Conservation (phyloP, 92 coral and sea anemone species). For the Umimayanthus kanabou region DNA sequence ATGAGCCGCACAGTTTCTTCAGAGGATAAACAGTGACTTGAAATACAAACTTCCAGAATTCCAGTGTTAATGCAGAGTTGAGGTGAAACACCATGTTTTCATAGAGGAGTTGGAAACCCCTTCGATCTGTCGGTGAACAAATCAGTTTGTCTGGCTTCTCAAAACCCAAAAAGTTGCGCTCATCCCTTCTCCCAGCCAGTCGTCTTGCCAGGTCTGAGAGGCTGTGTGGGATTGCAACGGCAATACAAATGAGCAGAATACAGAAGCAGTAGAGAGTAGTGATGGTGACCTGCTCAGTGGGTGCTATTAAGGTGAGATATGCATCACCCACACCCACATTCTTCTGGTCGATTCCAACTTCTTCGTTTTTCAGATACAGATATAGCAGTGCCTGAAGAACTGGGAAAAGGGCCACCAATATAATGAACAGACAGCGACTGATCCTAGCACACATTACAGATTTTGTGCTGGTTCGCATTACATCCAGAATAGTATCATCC, state of each 20-base stretch:
- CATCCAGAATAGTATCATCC: constrained; percentile 72
- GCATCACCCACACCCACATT: constrained; percentile 82
- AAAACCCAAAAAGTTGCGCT: constrained; percentile 84
- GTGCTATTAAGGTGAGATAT: constrained; percentile 67
- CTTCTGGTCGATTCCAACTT: constrained; percentile 63
- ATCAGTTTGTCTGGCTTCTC: constrained; percentile 77
- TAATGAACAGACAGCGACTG: constrained; percentile 85
- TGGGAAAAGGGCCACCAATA: constrained; percentile 73
- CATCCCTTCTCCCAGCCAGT: constrained; percentile 91
- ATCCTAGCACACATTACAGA: constrained; percentile 79
- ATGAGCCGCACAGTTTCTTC: constrained; percentile 57
- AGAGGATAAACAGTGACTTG: constrained; percentile 70
- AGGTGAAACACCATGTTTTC: constrained; percentile 96
- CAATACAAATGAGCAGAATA: constrained; percentile 75
- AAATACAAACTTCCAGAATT: constrained; percentile 89
- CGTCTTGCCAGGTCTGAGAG: constrained; percentile 89
- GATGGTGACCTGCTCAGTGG: constrained; percentile 55
- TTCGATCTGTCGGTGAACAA: constrained; percentile 66
- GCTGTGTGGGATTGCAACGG: constrained; percentile 92
- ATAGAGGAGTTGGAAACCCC: constrained; percentile 93
- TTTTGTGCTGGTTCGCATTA: constrained; percentile 65
- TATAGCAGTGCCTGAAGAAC: constrained; percentile 77
- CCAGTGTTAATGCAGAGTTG: constrained; percentile 65
- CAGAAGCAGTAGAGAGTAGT: constrained; percentile 77
- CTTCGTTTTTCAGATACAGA: constrained; percentile 64